Evolutionary conservation across 1,140 invertebrate genomes (phyloP).

Genomic region (Halesus radiatus): DNA sequence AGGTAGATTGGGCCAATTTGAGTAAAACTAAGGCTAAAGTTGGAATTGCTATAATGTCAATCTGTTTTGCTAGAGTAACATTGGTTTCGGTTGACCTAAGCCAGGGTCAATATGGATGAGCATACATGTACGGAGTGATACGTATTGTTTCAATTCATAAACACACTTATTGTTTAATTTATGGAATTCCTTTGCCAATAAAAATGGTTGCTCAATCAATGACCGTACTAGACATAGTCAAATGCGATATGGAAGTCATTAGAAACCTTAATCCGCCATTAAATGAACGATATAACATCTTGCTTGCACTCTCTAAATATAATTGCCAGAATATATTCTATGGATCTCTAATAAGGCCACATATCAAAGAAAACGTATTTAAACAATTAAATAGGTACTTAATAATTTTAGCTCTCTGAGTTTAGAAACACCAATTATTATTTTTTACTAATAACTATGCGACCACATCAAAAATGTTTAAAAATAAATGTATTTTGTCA

Average conservation of each 20-base stretch:
- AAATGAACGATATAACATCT: neutral
- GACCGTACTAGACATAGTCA: too few relatives aligned
- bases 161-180: neutral
- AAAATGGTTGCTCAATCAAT: neutral
- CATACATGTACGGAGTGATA: too few relatives aligned
- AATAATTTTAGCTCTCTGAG: constrained; percentile 5
- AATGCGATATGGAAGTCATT: neutral
- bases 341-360: constrained; percentile 10
- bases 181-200: neutral
- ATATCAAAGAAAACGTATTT: constrained; percentile 10
- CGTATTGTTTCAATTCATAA: neutral
- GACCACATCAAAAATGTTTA: neutral
- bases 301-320: neutral
- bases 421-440: constrained; percentile 2
- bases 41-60: too few relatives aligned
- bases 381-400: neutral
- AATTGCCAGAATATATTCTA: constrained; percentile 8
- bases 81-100: too few relatives aligned
- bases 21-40: too few relatives aligned
- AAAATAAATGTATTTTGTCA: neutral
- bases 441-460: neutral
- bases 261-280: neutral
- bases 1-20: too few relatives aligned
- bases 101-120: too few relatives aligned
- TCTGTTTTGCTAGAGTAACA: too few relatives aligned